Base-by-base conservation (phyloP, 2,113 vertebrate species). In the Cyphomyrus plagiostoma region DNA sequence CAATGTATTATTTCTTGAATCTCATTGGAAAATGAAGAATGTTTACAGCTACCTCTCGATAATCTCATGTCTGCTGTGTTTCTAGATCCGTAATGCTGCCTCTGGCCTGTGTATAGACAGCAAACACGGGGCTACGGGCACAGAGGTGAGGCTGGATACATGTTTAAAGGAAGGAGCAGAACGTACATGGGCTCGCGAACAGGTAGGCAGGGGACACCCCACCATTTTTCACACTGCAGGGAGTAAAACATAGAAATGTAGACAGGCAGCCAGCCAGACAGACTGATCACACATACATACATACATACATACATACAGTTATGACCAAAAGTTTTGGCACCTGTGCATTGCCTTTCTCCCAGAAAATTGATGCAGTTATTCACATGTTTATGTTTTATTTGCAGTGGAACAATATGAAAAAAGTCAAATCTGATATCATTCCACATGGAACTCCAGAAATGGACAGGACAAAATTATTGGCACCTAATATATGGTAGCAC, bases 101-200 rank as follows among this genome's bases (percentile, higher is more conserved):
- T 96, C 97, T n/a, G 97, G 97, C 7, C 95, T 97, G 35, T 98
- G 97, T 3, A 94, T 98, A 88, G 97, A 98, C 94, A 97, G 97
- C 91, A 98, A 97, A 56, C 97, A 98, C 0, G 97, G 97, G 58
- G 96, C 96, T 62, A 98, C 94, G 0, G 97, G 97, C 3, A 97
- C 97, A 0, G 97, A 98, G 84, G 93, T 98, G 35, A 95, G 97
- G 89, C 93, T 98, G 86, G 97, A 98, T 62, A 35, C 94, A 86
- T 98, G 97, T 26, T 94, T 97, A 90, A 98, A 97, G 92, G 97
- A 98, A 0, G 97, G 97, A 11, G 97, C 96, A 0, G 97, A 98
- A 90, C 94, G 97, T 83, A 98, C 97, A 0, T 98, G 97, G 97
- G 97, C 97, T 30, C 97, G 97, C 0, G 97, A 98, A 42, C 97